Conservation (phyloP, 2,113 vertebrate species). For the Pomatostomus ruficeps region DNA sequence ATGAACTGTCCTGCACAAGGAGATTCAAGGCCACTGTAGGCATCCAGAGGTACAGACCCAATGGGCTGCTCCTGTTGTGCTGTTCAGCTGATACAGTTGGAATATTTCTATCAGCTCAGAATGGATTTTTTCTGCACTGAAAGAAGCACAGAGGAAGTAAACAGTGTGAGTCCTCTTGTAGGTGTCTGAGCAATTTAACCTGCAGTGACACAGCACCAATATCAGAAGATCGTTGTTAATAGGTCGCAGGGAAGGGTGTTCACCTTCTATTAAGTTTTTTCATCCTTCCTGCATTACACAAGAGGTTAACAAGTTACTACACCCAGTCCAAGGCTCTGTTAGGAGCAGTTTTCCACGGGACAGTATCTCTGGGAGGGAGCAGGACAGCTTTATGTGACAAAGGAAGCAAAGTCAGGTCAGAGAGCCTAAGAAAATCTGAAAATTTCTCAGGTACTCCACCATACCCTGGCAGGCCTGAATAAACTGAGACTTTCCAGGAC, state of each 20-base stretch:
- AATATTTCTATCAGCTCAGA: not conserved
- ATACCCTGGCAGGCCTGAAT: not conserved
- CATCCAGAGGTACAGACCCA: not conserved
- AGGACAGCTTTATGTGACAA: not conserved
- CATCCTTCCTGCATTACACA: not conserved
- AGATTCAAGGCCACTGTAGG: not conserved
- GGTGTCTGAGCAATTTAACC: not conserved
- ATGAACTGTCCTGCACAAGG: not conserved
- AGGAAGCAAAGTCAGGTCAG: not conserved
- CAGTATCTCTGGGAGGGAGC: not conserved
- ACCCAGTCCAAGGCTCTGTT: not conserved
- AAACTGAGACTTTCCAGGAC: not conserved
- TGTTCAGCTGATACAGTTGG: fast-evolving
- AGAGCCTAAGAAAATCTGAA: not conserved
- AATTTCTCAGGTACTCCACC: not conserved
- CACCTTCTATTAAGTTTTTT: not conserved
- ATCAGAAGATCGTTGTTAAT: not conserved
- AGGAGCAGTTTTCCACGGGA: not conserved
- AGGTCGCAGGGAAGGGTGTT: not conserved
- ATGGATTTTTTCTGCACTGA: not conserved
- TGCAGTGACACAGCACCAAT: not conserved
- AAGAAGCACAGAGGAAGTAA: not conserved
- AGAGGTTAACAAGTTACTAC: not conserved
- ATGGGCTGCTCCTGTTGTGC: not conserved
- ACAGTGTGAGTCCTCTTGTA: not conserved